Percentiles rank a stretch among this genome's conserved stretches.
Evolutionary conservation across 1,140 invertebrate genomes (phyloP).

Genomic region (Marisa cornuarietis): DNA sequence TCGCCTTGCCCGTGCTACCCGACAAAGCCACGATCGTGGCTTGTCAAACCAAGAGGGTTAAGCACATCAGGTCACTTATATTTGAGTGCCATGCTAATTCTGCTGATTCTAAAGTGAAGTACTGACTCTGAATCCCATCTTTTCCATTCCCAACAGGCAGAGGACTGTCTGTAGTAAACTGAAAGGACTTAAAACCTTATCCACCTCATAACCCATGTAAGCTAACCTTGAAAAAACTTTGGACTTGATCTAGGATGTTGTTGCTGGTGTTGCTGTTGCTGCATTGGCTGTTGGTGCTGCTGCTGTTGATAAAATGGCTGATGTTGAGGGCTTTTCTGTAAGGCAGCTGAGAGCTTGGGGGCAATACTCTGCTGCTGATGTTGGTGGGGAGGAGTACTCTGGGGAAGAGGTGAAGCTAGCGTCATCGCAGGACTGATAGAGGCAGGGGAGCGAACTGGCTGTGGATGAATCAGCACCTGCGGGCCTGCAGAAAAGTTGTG

Average conservation of each 20-base stretch:
- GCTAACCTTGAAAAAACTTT: constrained; percentile 44
- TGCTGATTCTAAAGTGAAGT: too few species aligned
- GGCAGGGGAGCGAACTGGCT: constrained; percentile 39
- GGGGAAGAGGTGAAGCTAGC: constrained; percentile 14
- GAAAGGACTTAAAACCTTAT: background rate
- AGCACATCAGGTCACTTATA: too few species aligned
- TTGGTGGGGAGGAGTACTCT: constrained; percentile 5
- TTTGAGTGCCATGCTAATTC: too few species aligned
- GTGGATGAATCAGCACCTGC: constrained; percentile 55
- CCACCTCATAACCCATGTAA: background rate
- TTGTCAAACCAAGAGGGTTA: too few species aligned
- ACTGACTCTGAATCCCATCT: background rate
- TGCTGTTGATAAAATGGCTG: background rate
- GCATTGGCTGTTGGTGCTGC: background rate
- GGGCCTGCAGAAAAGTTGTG: constrained; percentile 32
- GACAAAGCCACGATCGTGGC: too few species aligned
- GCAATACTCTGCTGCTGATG: constrained; percentile 31
- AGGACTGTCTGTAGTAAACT: background rate
- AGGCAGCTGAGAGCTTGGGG: constrained; percentile 34
- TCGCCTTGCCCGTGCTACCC: too few species aligned
- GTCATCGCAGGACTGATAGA: constrained; percentile 34
- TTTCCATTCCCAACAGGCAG: background rate
- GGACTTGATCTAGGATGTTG: constrained; percentile 24
- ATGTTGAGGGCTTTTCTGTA: constrained; percentile 33
- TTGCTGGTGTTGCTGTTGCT: constrained; percentile 13